phyloP scores from a whole-genome alignment of 2,113 vertebrate genomes.

The Tinamus guttatus region DNA sequence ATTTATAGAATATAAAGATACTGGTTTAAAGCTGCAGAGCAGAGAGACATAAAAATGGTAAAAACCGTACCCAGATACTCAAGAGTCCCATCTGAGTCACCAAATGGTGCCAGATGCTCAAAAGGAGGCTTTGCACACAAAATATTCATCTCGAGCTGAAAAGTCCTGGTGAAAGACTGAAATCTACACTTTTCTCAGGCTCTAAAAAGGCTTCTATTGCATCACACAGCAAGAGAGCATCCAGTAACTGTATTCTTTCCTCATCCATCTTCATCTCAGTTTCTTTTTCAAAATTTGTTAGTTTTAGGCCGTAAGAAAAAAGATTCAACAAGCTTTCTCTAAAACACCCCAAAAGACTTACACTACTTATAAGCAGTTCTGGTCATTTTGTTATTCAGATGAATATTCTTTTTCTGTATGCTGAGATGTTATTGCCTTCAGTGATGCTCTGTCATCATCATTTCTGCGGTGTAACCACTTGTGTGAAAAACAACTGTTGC shows the following conservation, averaged over 20 bases:
- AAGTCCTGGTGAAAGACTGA: neutral
- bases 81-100: neutral
- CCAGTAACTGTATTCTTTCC: neutral
- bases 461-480: neutral
- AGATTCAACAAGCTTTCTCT: neutral
- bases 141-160: rapidly evolving
- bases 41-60: neutral
- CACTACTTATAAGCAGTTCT: neutral
- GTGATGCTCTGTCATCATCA: neutral
- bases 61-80: neutral
- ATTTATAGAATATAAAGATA: neutral
- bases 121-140: neutral
- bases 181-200: neutral
- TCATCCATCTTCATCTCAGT: neutral
- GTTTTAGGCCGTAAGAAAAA: neutral
- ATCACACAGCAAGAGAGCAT: neutral
- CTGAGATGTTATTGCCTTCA: neutral
- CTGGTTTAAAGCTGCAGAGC: neutral
- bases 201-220: neutral
- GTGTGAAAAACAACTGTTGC: neutral
- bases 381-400: neutral
- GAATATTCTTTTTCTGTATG: neutral
- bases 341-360: neutral
- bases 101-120: neutral
- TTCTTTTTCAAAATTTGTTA: neutral